Conservation (phyloP, 2,888 invertebrate species). For the Hydropsyche betteni region DNA sequence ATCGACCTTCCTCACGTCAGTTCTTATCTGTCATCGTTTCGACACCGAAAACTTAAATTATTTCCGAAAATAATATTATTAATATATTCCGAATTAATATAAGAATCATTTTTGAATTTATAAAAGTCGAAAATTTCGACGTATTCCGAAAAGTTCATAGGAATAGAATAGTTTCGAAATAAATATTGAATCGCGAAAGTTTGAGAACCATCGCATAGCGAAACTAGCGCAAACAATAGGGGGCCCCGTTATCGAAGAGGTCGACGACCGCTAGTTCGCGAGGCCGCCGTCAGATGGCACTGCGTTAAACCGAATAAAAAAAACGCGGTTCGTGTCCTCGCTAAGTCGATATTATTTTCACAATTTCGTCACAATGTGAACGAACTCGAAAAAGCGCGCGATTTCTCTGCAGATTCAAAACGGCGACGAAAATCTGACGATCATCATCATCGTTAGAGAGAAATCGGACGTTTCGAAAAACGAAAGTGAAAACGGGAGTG, state of each 20-base stretch:
- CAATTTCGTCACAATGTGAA: background rate
- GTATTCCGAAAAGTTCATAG: background rate
- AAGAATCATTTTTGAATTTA: conserved; percentile 6
- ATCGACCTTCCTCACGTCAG: conserved; percentile 38
- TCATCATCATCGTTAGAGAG: too few species aligned
- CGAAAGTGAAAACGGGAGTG: conserved; percentile 28
- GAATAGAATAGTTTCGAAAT: background rate
- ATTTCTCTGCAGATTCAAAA: too few species aligned
- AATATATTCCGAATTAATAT: background rate
- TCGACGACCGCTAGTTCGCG: conserved; percentile 55
- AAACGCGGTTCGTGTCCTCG: conserved; percentile 29
- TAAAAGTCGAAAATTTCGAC: background rate
- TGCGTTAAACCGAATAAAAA: background rate
- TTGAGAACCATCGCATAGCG: background rate
- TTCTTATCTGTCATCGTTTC: conserved; percentile 6
- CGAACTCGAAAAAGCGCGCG: too few species aligned
- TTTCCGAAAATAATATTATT: background rate
- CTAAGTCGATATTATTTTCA: conserved; percentile 5
- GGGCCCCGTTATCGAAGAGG: conserved; percentile 35
- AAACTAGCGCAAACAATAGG: conserved; percentile 16
- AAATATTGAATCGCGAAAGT: conserved; percentile 5
- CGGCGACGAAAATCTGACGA: too few species aligned
- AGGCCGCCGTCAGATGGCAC: conserved; percentile 56
- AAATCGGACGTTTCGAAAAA: background rate
- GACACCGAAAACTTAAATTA: background rate